Evolutionary conservation across 2,888 invertebrate genomes (phyloP).

Genomic region (Cephus spinipes): DNA sequence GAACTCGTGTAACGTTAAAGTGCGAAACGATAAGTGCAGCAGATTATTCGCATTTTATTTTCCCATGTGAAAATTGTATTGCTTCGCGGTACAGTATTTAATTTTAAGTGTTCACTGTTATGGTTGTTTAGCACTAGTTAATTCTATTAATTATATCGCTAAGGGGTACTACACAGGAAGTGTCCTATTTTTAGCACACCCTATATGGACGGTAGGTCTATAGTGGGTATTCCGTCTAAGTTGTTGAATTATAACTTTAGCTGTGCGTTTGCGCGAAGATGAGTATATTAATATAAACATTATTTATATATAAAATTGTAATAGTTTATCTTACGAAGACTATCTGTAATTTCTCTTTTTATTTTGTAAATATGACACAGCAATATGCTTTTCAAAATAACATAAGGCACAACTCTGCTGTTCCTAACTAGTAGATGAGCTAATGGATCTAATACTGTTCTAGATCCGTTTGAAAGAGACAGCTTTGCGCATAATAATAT

Average conservation of each 20-base stretch:
- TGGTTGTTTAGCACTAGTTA: not conserved
- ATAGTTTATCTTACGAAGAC: not conserved
- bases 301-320: conserved; percentile 3
- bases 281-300: not conserved
- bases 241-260: not conserved
- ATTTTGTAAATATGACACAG: not conserved
- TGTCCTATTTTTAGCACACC: not conserved
- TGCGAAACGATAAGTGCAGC: not conserved
- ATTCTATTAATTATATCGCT: not conserved
- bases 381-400: not conserved
- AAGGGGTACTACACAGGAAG: not conserved
- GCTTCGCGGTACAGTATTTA: not conserved
- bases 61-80: conserved; percentile 24
- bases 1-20: not conserved
- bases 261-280: not conserved
- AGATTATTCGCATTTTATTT: not conserved
- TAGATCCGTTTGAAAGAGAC: not conserved
- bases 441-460: not conserved
- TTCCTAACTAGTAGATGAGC: not conserved
- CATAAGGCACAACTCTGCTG: not conserved
- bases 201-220: not conserved
- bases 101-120: conserved; percentile 5
- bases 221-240: not conserved
- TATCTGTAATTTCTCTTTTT: conserved; percentile 7
- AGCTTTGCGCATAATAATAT: not conserved